phyloP scores from a whole-genome alignment of 2,888 invertebrate genomes.

The Seira musarum region DNA sequence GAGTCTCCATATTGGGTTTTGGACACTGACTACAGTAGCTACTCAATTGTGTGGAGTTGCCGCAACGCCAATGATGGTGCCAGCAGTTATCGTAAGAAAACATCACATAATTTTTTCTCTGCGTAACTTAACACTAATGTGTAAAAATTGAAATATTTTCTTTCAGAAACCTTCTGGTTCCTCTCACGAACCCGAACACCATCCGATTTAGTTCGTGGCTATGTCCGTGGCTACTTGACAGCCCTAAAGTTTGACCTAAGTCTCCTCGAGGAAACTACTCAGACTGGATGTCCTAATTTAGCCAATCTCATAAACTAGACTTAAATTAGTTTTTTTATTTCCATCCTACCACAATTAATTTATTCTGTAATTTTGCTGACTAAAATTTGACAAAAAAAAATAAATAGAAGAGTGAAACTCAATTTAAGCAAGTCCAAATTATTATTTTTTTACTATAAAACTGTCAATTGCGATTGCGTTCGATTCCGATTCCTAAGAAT shows the following conservation, averaged over 20 bases:
- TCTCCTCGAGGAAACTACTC: neutral
- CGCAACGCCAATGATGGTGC: constrained; percentile 11
- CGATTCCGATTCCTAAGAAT: no score
- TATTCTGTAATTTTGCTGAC: neutral
- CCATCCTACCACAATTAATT: neutral
- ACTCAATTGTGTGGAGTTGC: constrained; percentile 65
- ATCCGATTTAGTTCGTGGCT: neutral
- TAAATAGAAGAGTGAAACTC: neutral
- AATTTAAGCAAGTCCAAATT: neutral
- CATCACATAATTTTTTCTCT: neutral
- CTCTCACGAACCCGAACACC: neutral
- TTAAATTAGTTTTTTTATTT: neutral
- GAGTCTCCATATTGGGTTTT: constrained; percentile 64
- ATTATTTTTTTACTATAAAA: neutral
- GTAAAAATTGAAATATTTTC: no score
- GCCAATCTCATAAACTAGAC: neutral
- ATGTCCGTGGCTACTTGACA: neutral
- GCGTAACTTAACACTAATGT: no score
- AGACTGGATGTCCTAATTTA: neutral
- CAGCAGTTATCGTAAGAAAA: neutral
- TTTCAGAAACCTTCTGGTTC: neutral
- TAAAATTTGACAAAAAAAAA: neutral
- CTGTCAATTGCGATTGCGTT: no score
- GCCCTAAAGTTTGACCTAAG: neutral
- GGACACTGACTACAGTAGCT: constrained; percentile 63